These are phyloP conservation scores for Athalia circularis DNA, from an alignment of 2,888 invertebrate genomes.

Conservation along the genomic window DNA sequence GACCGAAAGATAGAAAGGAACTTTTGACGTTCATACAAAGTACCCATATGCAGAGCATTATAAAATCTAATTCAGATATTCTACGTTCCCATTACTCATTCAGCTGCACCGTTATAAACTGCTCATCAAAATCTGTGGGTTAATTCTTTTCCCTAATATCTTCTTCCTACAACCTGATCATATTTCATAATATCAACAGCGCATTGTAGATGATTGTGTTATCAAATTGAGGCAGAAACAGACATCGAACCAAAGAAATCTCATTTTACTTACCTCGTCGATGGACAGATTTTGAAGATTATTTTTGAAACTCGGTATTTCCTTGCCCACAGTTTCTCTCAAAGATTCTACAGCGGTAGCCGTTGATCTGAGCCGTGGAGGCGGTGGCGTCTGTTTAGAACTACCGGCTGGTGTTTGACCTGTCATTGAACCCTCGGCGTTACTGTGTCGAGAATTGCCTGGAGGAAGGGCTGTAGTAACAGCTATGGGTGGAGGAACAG, in stretches of 20 bases:
- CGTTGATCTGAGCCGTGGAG: constrained; percentile 67
- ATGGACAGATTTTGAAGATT: constrained; percentile 70
- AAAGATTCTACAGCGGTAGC: constrained; percentile 64
- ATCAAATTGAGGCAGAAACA: constrained; percentile 23
- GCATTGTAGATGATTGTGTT: constrained; percentile 52
- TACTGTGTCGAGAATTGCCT: constrained; percentile 61
- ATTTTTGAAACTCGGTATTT: constrained; percentile 71
- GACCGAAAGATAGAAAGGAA: constrained; percentile 15
- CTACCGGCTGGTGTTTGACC: constrained; percentile 48
- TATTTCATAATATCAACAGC: background rate
- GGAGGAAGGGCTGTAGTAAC: constrained; percentile 52
- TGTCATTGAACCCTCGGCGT: constrained; percentile 60
- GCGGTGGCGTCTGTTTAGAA: constrained; percentile 58
- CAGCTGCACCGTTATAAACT: background rate
- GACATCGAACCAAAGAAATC: background rate
- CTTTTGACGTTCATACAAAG: background rate
- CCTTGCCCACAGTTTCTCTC: constrained; percentile 69
- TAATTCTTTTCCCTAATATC: background rate
- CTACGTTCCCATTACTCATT: background rate
- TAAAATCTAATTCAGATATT: background rate
- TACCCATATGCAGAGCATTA: background rate
- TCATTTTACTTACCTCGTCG: constrained; percentile 70
- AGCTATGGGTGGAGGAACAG: constrained; percentile 59
- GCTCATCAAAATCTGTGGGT: too few species aligned
- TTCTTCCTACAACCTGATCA: background rate